phyloP scores from a whole-genome alignment of 2,888 invertebrate genomes.

The Trissoscelio sp. region DNA sequence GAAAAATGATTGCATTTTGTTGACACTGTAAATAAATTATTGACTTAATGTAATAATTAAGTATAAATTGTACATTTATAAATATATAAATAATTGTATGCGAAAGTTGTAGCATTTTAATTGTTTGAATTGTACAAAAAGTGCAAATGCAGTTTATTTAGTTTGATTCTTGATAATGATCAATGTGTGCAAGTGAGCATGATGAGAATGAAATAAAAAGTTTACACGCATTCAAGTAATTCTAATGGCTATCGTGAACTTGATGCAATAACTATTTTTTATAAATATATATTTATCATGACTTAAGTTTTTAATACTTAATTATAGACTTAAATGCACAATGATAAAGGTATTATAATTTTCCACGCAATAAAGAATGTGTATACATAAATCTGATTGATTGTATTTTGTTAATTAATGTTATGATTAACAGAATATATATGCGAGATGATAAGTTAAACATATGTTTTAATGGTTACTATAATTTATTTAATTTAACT shows the following conservation, averaged over 20 bases:
- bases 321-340: conserved; percentile 14
- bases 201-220: background rate
- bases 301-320: conserved; percentile 8
- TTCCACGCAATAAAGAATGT: too few species aligned
- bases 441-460: too few species aligned
- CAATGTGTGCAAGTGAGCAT: background rate
- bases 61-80: conserved; percentile 16
- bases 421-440: too few species aligned
- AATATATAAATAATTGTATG: conserved; percentile 7
- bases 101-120: background rate
- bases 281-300: conserved; percentile 2
- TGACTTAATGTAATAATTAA: background rate
- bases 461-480: too few species aligned
- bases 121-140: background rate
- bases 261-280: background rate
- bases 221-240: background rate
- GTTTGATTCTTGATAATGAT: background rate
- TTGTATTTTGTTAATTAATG: too few species aligned
- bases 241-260: background rate
- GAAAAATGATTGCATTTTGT: background rate
- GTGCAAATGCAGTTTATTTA: background rate
- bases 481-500: too few species aligned
- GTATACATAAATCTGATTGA: too few species aligned
- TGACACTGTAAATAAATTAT: conserved; percentile 9
- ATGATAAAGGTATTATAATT: conserved; percentile 29